phyloP scores from a whole-genome alignment of 1,140 invertebrate species.

The Drosophila athabasca region DNA sequence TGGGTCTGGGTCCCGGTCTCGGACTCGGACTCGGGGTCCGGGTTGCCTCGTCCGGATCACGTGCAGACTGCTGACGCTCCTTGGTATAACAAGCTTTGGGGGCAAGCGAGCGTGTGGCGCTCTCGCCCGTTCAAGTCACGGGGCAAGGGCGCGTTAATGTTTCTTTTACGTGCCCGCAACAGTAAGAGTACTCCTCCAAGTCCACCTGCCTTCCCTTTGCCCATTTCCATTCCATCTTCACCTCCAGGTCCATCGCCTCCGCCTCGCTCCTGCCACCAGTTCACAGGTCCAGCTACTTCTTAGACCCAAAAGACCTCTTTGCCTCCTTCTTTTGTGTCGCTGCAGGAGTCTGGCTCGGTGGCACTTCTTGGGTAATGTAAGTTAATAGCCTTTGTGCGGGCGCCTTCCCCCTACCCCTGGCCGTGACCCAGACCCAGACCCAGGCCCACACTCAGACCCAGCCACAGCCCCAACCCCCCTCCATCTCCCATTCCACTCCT shows the following conservation, averaged over 20 bases:
- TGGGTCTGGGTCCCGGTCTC: slow-evolving; percentile 1
- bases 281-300: too few species aligned
- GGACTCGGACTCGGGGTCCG: slow-evolving; percentile 2
- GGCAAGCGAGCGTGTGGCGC: neutral
- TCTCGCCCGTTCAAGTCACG: slow-evolving; percentile 23
- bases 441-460: neutral
- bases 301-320: too few species aligned
- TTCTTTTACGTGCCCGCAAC: slow-evolving; percentile 71
- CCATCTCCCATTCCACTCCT: neutral
- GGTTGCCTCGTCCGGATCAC: slow-evolving; percentile 49
- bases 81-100: slow-evolving; percentile 63
- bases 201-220: too few species aligned
- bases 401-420: slow-evolving; percentile 16
- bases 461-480: neutral
- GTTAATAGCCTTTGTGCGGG: slow-evolving; percentile 73
- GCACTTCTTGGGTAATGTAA: slow-evolving; percentile 76
- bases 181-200: neutral
- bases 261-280: too few species aligned
- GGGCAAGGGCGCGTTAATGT: slow-evolving; percentile 61
- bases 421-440: neutral
- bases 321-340: neutral
- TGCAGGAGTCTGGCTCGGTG: slow-evolving; percentile 10
- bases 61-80: slow-evolving; percentile 53
- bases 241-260: too few species aligned
- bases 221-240: too few species aligned